These are phyloP conservation scores for Tenrec ecaudatus DNA, from an alignment of 2,113 vertebrate species.

Conservation along the genomic window DNA sequence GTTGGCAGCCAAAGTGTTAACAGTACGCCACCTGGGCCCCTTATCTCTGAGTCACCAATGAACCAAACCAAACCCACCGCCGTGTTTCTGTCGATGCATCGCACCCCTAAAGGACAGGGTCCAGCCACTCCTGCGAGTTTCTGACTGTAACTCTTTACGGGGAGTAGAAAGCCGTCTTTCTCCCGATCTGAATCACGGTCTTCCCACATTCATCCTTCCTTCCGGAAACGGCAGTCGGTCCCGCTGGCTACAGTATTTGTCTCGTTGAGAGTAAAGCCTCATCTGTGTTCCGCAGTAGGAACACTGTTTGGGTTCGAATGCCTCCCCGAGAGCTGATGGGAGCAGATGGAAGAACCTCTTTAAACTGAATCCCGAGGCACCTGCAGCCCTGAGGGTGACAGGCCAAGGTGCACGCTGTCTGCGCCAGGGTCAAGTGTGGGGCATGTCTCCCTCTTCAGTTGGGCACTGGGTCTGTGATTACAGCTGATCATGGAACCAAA, in stretches of 20 bases:
- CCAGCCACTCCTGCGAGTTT: too few relatives aligned
- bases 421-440: neutral
- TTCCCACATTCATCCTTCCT: neutral
- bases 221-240: neutral
- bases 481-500: neutral
- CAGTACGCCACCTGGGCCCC: too few relatives aligned
- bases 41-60: too few relatives aligned
- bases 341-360: neutral
- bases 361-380: conserved; percentile 14
- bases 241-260: neutral
- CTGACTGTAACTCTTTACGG: too few relatives aligned
- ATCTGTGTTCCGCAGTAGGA: neutral
- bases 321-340: neutral
- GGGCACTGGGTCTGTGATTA: too few relatives aligned
- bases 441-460: neutral
- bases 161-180: too few relatives aligned
- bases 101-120: too few relatives aligned
- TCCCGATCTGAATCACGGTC: neutral
- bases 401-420: neutral
- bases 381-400: neutral
- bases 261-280: neutral
- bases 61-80: too few relatives aligned
- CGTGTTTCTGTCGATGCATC: too few relatives aligned
- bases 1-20: too few relatives aligned
- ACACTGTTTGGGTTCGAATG: neutral